Evolutionary conservation across 2,888 invertebrate species (phyloP).

Genomic region (Cheilosia soror): DNA sequence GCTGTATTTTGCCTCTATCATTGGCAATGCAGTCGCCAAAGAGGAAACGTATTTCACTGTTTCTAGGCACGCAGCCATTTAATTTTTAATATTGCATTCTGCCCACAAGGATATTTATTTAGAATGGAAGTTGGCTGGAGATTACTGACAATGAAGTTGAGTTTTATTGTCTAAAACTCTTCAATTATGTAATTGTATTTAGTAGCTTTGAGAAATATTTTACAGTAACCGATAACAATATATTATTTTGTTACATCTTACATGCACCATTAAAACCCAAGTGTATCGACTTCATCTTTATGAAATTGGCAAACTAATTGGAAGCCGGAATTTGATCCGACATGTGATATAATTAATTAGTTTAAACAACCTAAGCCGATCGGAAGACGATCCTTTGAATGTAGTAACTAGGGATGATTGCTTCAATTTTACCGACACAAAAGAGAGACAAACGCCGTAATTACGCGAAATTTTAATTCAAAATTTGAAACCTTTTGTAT

Average conservation of each 20-base stretch:
- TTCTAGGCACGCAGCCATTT: not conserved
- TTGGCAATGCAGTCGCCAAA: not conserved
- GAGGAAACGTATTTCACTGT: not conserved
- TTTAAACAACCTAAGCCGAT: not conserved
- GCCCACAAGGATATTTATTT: slow-evolving; percentile 13
- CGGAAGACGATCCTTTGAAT: not conserved
- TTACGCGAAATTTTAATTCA: slow-evolving; percentile 4
- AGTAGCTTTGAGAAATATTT: no score
- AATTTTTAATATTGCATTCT: not conserved
- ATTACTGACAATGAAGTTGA: not conserved
- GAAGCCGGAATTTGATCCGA: not conserved
- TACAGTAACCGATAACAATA: no score
- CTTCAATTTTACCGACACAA: not conserved
- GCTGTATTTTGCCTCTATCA: not conserved
- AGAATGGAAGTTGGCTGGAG: slow-evolving; percentile 23
- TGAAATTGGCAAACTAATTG: no score
- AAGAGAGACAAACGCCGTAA: no score
- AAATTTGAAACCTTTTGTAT: not conserved
- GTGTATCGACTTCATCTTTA: no score
- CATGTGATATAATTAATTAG: slow-evolving; percentile 1
- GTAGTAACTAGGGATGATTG: slow-evolving; percentile 6
- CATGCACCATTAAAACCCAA: no score
- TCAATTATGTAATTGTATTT: no score
- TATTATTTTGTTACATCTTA: no score
- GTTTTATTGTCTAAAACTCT: not conserved